A percentile compares a stretch with the other conserved stretches of the same genome.
Conservation (phyloP, 1,140 invertebrate genomes). For the Drosophila novamexicana region DNA sequence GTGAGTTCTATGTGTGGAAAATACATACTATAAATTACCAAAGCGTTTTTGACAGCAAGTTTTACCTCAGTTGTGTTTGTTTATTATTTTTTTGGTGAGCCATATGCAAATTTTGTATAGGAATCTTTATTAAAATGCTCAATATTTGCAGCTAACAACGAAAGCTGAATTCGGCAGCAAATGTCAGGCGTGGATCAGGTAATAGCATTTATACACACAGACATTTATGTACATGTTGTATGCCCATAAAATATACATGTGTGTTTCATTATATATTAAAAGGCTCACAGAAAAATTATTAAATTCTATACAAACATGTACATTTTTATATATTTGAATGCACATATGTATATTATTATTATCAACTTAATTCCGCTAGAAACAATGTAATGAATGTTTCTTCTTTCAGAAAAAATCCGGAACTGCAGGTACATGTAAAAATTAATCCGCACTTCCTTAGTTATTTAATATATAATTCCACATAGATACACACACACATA, state of each 20-base stretch:
- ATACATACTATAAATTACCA: slow-evolving; percentile 62
- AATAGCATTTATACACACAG: slow-evolving; percentile 70
- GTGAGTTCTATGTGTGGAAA: slow-evolving; percentile 74
- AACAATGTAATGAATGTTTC: slow-evolving; percentile 38
- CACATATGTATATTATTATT: slow-evolving; percentile 18
- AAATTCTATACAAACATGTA: slow-evolving; percentile 19
- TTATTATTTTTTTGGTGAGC: slow-evolving; percentile 73
- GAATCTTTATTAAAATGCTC: slow-evolving; percentile 23
- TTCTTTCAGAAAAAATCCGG: slow-evolving; percentile 79
- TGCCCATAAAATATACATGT: slow-evolving; percentile 14
- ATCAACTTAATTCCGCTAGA: not conserved
- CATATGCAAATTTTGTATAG: slow-evolving; percentile 25
- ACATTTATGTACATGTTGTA: slow-evolving; percentile 23
- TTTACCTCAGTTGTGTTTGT: slow-evolving; percentile 68
- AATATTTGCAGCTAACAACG: slow-evolving; percentile 64
- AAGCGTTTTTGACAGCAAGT: slow-evolving; percentile 66
- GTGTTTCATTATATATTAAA: slow-evolving; percentile 13
- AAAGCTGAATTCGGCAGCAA: slow-evolving; percentile 69
- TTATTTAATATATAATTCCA: not conserved
- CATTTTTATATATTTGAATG: slow-evolving; percentile 9
- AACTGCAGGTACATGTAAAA: slow-evolving; percentile 74
- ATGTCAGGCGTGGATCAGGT: slow-evolving; percentile 83
- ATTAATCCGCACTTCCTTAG: not conserved
- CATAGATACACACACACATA: not conserved
- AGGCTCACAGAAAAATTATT: not conserved